Evolutionary conservation across 2,888 invertebrate genomes (phyloP).

Genomic region (Lepidocyrtinus sp.): DNA sequence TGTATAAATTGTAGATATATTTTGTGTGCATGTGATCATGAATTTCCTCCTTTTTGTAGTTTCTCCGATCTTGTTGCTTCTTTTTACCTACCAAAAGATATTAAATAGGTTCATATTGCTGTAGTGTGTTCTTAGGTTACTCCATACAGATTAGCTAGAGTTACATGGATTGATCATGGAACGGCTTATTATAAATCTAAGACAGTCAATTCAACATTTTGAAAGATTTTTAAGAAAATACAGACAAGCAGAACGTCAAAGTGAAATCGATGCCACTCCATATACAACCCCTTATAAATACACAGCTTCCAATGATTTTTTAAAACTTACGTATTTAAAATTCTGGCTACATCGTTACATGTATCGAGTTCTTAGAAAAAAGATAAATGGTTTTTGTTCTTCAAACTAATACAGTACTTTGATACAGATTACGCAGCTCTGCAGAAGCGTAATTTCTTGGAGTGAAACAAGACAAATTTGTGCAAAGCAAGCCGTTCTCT

Average conservation of each 20-base stretch:
- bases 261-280: no score
- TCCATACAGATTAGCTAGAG: no score
- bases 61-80: slow-evolving; percentile 11
- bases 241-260: no score
- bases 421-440: slow-evolving; percentile 5
- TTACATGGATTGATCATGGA: no score
- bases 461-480: background rate
- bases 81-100: background rate
- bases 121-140: no score
- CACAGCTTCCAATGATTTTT: no score
- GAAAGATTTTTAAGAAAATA: no score
- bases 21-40: slow-evolving; percentile 14
- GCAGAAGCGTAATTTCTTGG: background rate
- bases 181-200: no score
- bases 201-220: no score
- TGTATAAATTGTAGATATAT: slow-evolving; percentile 5
- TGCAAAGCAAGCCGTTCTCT: background rate
- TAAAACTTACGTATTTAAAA: no score
- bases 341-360: slow-evolving; percentile 27
- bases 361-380: background rate
- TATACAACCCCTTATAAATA: no score
- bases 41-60: slow-evolving; percentile 44
- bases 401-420: background rate
- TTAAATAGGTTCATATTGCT: no score
- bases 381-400: background rate